Percentiles rank a stretch among this genome's conserved stretches.
These are phyloP conservation scores for Daktulosphaira vitifoliae DNA, from an alignment of 1,140 invertebrate genomes.

Conservation along the genomic window DNA sequence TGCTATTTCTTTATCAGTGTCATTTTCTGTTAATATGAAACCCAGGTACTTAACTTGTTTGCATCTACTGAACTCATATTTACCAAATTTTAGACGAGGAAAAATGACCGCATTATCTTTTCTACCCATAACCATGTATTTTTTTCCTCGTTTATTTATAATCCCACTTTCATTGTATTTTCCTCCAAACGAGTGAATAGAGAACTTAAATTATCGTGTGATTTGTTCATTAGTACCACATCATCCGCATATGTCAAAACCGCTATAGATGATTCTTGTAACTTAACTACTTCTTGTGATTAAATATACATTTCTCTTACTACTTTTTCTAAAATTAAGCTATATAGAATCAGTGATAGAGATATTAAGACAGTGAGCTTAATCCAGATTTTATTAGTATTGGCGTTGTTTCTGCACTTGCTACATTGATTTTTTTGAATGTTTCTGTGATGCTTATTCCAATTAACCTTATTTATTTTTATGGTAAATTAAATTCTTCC, in stretches of 20 bases:
- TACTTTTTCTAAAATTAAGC: conserved; percentile 5
- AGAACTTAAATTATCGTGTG: not conserved
- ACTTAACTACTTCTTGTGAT: not conserved
- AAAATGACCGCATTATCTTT: not conserved
- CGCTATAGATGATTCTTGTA: not conserved
- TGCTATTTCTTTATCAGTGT: not conserved
- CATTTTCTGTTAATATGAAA: not conserved
- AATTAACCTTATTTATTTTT: too few relatives aligned
- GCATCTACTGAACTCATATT: not conserved
- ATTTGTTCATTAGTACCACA: too few relatives aligned
- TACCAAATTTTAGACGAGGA: not conserved
- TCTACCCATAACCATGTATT: not conserved
- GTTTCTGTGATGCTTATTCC: too few relatives aligned
- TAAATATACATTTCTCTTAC: conserved; percentile 37
- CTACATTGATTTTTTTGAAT: too few relatives aligned
- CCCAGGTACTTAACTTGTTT: not conserved
- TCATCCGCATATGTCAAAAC: conserved; percentile 1
- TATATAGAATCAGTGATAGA: not conserved
- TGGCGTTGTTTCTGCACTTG: not conserved
- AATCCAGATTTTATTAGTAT: conserved; percentile 1
- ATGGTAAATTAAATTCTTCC: too few relatives aligned
- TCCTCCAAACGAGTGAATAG: not conserved
- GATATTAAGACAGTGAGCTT: not conserved
- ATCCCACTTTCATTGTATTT: not conserved
- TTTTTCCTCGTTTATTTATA: conserved; percentile 1